These are phyloP conservation scores for Mobula hypostoma DNA, from an alignment of 2,113 vertebrate genomes.

Conservation along the genomic window DNA sequence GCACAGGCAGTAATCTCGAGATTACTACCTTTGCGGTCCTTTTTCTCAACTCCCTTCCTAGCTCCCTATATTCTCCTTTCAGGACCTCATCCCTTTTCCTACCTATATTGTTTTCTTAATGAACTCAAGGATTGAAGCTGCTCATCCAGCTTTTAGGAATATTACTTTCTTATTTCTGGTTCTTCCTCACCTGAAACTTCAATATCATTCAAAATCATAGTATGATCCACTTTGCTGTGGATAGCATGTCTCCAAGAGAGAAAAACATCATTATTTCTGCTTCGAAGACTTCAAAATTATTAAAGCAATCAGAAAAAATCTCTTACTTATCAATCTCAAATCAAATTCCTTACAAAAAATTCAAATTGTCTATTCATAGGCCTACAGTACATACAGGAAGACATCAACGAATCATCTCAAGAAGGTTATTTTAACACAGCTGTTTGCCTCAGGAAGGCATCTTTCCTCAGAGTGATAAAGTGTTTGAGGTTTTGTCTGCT, in stretches of 20 bases:
- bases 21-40: no score
- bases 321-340: background rate
- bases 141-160: background rate
- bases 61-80: no score
- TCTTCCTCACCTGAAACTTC: background rate
- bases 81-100: no score
- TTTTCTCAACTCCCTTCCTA: no score
- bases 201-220: background rate
- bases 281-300: background rate
- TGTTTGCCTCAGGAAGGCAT: background rate
- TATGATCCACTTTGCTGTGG: background rate
- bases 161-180: background rate
- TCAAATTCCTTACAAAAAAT: background rate
- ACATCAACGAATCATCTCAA: background rate
- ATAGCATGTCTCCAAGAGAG: background rate
- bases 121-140: background rate
- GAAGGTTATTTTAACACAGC: background rate
- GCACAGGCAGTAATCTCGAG: no score
- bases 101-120: background rate
- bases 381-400: background rate
- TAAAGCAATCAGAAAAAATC: background rate
- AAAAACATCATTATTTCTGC: background rate
- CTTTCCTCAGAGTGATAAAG: background rate
- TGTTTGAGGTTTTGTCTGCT: background rate
- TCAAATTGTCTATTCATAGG: background rate